Evolutionary conservation across 1,140 invertebrate genomes (phyloP).

Genomic region (Zeugodacus cucurbitae): DNA sequence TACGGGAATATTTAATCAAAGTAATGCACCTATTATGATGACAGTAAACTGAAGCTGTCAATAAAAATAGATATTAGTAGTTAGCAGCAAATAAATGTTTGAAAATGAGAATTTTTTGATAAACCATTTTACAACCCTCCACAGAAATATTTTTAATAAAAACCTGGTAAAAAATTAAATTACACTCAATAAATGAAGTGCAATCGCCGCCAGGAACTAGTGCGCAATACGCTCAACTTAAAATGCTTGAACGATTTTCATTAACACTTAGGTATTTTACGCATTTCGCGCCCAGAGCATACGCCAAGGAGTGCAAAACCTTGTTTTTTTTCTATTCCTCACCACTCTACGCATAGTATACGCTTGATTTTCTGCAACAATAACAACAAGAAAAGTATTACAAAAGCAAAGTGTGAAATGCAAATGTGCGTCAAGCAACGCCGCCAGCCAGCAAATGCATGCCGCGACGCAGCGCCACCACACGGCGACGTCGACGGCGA

Average conservation of each 20-base stretch:
- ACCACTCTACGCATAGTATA: background rate
- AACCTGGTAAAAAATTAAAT: too few species aligned
- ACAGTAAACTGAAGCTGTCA: background rate
- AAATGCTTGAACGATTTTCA: background rate
- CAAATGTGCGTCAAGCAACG: background rate
- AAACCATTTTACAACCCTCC: background rate
- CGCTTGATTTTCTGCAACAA: background rate
- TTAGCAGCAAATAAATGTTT: background rate
- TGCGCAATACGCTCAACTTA: background rate
- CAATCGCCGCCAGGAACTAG: too few species aligned
- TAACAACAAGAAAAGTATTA: too few species aligned
- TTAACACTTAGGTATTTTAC: background rate
- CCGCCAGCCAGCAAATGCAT: background rate
- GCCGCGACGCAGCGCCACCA: background rate
- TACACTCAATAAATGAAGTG: too few species aligned
- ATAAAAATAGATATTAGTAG: background rate
- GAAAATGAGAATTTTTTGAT: background rate
- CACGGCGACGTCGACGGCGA: background rate
- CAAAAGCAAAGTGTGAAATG: slow-evolving; percentile 31
- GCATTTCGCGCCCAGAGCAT: background rate
- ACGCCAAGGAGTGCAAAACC: background rate
- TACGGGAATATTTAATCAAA: background rate
- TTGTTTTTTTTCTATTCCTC: background rate
- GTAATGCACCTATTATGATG: background rate
- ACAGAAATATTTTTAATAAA: too few species aligned